These are phyloP conservation scores for Luehdorfia chinensis DNA, from an alignment of 1,140 invertebrate genomes.

Conservation along the genomic window DNA sequence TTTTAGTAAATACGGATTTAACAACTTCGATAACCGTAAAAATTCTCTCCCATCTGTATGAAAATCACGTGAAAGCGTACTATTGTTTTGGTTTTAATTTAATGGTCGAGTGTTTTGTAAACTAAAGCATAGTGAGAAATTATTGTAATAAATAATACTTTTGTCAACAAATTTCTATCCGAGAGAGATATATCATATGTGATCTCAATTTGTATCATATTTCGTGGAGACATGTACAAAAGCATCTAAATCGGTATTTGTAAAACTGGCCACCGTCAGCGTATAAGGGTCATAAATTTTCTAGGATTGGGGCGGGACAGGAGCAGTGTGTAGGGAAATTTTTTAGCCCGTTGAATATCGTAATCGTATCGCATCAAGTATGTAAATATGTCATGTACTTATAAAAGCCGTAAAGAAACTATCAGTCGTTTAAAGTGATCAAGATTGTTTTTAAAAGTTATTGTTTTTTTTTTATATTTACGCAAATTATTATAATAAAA, in stretches of 20 bases:
- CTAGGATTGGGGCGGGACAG: constrained; percentile 62
- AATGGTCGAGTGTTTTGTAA: not conserved
- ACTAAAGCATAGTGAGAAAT: not conserved
- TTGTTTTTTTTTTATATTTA: too few species aligned
- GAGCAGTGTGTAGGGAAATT: constrained; percentile 60
- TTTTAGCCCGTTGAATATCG: too few species aligned
- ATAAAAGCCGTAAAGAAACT: too few species aligned
- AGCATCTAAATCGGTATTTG: constrained; percentile 40
- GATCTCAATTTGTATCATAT: constrained; percentile 23
- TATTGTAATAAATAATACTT: not conserved
- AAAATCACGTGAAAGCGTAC: constrained; percentile 12
- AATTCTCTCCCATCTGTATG: constrained; percentile 9
- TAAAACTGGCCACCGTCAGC: constrained; percentile 51
- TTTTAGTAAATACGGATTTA: constrained; percentile 47
- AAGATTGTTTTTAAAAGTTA: too few species aligned
- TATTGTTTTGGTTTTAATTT: not conserved
- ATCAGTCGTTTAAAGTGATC: too few species aligned
- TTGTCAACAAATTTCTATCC: constrained; percentile 8
- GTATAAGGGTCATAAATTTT: constrained; percentile 59
- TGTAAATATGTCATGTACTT: too few species aligned
- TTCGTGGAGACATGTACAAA: constrained; percentile 37
- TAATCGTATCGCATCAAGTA: constrained; percentile 35
- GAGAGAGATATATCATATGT: constrained; percentile 11
- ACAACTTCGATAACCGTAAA: constrained; percentile 25
- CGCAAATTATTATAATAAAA: too few species aligned